Conservation (phyloP, 2,888 invertebrate genomes). For the Spilosoma lubricipeda region DNA sequence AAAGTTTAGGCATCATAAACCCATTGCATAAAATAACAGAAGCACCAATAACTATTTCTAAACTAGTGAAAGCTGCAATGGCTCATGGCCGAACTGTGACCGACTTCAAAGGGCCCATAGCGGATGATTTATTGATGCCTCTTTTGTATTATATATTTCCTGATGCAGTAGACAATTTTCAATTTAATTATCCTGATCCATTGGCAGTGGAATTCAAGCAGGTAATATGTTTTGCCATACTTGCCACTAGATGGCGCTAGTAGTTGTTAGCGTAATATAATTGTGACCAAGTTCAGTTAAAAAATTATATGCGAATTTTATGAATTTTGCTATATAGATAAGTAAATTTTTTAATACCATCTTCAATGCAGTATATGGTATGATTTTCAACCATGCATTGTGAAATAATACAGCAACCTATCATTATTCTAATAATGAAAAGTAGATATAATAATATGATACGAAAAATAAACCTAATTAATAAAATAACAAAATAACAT, state of each 20-base stretch:
- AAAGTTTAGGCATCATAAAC: conserved; percentile 83
- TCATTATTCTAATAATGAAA: not conserved
- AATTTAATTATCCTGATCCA: conserved; percentile 82
- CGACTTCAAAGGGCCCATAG: conserved; percentile 91
- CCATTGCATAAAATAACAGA: conserved; percentile 91
- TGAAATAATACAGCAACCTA: not conserved
- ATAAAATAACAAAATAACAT: no score
- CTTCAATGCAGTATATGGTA: not conserved
- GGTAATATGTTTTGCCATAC: conserved; percentile 51
- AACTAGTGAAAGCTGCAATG: conserved; percentile 83
- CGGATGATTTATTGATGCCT: conserved; percentile 90
- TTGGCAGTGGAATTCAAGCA: conserved; percentile 81
- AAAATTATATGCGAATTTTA: not conserved
- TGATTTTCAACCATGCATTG: not conserved
- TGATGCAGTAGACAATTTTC: conserved; percentile 91
- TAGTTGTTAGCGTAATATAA: conserved; percentile 3
- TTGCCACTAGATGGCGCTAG: conserved; percentile 34
- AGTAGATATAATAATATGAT: no score
- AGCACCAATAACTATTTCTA: conserved; percentile 90
- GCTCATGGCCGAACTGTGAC: conserved; percentile 83
- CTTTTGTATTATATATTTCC: conserved; percentile 95
- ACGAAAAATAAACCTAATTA: no score
- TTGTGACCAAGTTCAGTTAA: not conserved
- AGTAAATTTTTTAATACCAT: not conserved
- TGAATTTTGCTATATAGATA: not conserved